Evolutionary conservation across 2,888 invertebrate species (phyloP).

Genomic region (Apodemia mormo): DNA sequence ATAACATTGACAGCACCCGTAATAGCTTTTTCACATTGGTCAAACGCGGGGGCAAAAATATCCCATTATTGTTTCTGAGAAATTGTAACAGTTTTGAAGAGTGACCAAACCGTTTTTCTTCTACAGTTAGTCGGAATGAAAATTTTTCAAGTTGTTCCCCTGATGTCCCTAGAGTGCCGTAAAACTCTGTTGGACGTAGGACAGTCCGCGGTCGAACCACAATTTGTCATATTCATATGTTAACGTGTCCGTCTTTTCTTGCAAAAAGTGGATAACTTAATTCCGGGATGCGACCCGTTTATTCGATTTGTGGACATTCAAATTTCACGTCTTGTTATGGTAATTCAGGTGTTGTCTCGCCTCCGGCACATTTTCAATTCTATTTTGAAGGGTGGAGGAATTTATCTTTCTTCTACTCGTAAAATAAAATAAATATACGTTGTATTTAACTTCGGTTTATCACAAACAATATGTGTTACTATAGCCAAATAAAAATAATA

Average conservation of each 20-base stretch:
- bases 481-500: not conserved
- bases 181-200: constrained; percentile 72
- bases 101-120: constrained; percentile 79
- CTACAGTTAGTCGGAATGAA: constrained; percentile 73
- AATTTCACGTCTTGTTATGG: constrained; percentile 80
- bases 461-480: too few species aligned
- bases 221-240: constrained; percentile 83
- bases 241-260: constrained; percentile 80
- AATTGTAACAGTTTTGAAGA: constrained; percentile 81
- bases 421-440: constrained; percentile 7
- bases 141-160: constrained; percentile 80
- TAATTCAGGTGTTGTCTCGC: constrained; percentile 78
- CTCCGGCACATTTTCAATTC: constrained; percentile 48
- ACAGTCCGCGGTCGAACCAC: constrained; percentile 69
- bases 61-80: constrained; percentile 81
- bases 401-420: constrained; percentile 18
- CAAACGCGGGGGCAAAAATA: constrained; percentile 60
- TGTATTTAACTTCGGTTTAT: constrained; percentile 10
- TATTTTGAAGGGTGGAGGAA: constrained; percentile 16
- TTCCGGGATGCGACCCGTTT: constrained; percentile 64
- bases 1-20: constrained; percentile 78
- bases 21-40: constrained; percentile 72
- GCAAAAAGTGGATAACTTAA: constrained; percentile 81
- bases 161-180: constrained; percentile 73
- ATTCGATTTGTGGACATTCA: constrained; percentile 80